Evolutionary conservation across 2,888 invertebrate genomes (phyloP), one percentile per base, ranked within the genome.

Genomic region (Anodontia alba): DNA sequence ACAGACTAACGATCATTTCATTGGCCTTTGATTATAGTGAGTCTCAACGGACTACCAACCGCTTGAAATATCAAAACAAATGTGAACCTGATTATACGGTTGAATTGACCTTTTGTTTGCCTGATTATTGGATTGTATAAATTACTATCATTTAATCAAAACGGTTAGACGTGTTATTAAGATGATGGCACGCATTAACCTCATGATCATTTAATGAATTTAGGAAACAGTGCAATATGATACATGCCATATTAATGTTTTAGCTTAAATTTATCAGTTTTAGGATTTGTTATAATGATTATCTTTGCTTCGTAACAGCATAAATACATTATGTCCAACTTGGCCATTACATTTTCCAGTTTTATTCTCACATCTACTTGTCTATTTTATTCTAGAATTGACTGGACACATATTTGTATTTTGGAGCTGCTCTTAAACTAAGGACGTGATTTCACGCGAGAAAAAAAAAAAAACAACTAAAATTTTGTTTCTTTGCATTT

Each of bases 1-100:
- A 33, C 62, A 62, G 62, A 62, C 29, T 62, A 62, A 62, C 62
- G 62, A 62, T 33, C 20, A 17, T 62, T 62, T 62, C 62, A 62
- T 62, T n/a, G 62, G 29, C 33, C 12, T 12, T 12, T 29, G 62
- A 62, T 29, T 62, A 20, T 29, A 29, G 31, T 62, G 2, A n/a
- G 31, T 62, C 62, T 29, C 62, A 3, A 29, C 17, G 62, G 62
- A 62, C 33, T 33, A 20, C 29, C 62, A 62, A 29, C 33, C 12
- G 26, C 62, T 62, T 26, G 29, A 62, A 33, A 33, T 62, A 62
- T 62, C 31, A 62, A 62, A 62, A 62, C 62, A 62, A 62, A 33
- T 17, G 62, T 33, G 33, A 62, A 62, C 62, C 20, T 33, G 20
- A 62, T 62, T 23, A 62, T 62, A 29, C 33, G 62, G 33, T 33